These are phyloP conservation scores for Meloidogyne hapla DNA, from an alignment of 1,140 invertebrate species.

Conservation along the genomic window DNA sequence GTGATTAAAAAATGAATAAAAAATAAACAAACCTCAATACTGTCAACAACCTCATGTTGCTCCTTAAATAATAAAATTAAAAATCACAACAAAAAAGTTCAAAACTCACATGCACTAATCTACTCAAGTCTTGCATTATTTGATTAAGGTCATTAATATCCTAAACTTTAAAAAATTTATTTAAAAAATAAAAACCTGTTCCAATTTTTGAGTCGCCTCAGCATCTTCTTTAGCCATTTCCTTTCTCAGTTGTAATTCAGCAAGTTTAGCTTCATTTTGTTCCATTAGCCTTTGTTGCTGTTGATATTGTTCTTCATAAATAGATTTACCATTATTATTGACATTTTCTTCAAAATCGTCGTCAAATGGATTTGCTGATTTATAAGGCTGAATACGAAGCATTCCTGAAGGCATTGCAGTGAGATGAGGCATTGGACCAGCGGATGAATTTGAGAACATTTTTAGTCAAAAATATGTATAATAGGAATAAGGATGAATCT, in stretches of 20 bases:
- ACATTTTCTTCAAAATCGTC: conserved; percentile 25
- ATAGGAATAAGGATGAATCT: too few species aligned
- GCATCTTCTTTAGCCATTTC: conserved; percentile 44
- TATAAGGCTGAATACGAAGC: neutral
- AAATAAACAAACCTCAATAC: conserved; percentile 44
- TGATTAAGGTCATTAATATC: conserved; percentile 53
- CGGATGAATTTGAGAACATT: neutral
- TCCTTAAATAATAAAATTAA: conserved; percentile 27
- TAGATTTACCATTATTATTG: conserved; percentile 4
- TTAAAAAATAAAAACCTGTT: conserved; percentile 18
- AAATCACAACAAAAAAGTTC: neutral
- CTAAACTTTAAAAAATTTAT: neutral
- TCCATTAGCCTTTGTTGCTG: conserved; percentile 14
- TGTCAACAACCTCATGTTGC: conserved; percentile 54
- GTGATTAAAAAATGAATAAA: too few species aligned
- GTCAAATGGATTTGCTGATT: conserved; percentile 22
- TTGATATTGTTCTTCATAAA: conserved; percentile 27
- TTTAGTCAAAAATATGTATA: neutral
- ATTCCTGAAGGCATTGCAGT: neutral
- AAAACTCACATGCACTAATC: conserved; percentile 49
- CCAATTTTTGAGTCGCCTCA: conserved; percentile 38
- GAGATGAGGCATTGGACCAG: neutral
- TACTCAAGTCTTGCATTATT: conserved; percentile 48
- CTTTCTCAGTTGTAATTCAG: conserved; percentile 22
- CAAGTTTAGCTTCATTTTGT: conserved; percentile 16